Conservation (phyloP, 2,888 invertebrate genomes). For the Sinopyrophorus schimmeli region DNA sequence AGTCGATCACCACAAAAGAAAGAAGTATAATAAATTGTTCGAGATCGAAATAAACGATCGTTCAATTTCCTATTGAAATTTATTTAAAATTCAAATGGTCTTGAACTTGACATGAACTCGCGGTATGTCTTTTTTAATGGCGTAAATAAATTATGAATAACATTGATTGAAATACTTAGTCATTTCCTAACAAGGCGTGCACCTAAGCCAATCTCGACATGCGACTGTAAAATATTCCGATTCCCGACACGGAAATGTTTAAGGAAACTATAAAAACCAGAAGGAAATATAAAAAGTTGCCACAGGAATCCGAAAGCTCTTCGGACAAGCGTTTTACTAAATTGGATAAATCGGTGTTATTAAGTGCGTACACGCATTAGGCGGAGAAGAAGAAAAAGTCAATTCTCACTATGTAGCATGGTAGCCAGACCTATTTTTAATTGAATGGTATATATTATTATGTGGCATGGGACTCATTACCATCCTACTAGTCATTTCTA, state of each 20-base stretch:
- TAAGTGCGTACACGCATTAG: slow-evolving; percentile 1
- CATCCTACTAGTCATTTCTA: too few species aligned
- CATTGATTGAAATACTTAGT: slow-evolving; percentile 8
- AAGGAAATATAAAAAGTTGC: slow-evolving; percentile 22
- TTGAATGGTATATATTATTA: too few species aligned
- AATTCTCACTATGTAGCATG: too few species aligned
- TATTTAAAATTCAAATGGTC: slow-evolving; percentile 9
- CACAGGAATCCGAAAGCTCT: slow-evolving; percentile 12
- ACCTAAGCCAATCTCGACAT: slow-evolving; percentile 19
- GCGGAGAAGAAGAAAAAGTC: too few species aligned
- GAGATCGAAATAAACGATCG: too few species aligned
- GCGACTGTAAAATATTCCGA: slow-evolving; percentile 21
- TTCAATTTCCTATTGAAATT: too few species aligned
- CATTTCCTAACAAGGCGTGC: too few species aligned
- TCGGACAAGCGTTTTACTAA: not conserved
- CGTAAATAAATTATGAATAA: slow-evolving; percentile 6
- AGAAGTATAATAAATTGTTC: too few species aligned
- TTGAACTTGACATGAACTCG: slow-evolving; percentile 10
- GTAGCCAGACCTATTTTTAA: too few species aligned
- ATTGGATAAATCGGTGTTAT: slow-evolving; percentile 1
- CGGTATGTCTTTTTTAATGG: not conserved
- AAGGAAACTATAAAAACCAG: slow-evolving; percentile 14
- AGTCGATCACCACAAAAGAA: too few species aligned
- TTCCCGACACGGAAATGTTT: slow-evolving; percentile 20
- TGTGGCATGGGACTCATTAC: too few species aligned